phyloP scores from a whole-genome alignment of 2,113 vertebrate species.

The Harpagus bidentatus region DNA sequence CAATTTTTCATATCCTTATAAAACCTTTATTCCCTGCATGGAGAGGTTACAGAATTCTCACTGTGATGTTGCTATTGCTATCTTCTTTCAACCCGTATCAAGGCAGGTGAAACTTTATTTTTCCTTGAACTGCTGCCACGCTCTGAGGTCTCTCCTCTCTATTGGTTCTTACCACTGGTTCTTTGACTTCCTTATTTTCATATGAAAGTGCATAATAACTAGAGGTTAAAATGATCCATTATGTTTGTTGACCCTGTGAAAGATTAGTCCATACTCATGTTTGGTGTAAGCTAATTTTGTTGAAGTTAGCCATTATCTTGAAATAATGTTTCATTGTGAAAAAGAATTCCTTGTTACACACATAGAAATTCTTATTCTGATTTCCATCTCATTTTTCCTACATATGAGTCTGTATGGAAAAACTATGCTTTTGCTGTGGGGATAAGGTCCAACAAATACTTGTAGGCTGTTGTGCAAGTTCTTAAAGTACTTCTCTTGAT shows the following conservation, averaged over 20 bases:
- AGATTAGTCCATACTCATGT: rapidly evolving
- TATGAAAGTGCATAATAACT: background rate
- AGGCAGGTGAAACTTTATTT: background rate
- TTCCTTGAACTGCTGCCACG: background rate
- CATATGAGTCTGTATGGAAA: background rate
- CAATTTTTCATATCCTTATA: background rate
- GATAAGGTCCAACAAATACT: background rate
- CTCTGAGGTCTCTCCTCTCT: background rate
- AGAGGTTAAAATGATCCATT: background rate
- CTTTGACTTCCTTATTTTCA: background rate
- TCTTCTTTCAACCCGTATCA: background rate
- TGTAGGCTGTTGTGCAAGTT: background rate
- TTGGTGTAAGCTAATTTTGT: background rate
- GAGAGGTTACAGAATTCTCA: background rate
- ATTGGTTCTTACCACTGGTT: background rate
- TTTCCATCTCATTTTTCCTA: background rate
- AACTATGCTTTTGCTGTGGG: background rate
- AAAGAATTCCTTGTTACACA: background rate
- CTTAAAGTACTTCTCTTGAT: background rate
- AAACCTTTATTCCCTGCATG: background rate
- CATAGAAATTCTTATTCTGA: background rate
- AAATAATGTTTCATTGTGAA: background rate
- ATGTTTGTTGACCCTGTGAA: background rate
- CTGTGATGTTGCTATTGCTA: background rate
- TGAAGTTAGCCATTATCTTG: background rate